Base-by-base conservation (phyloP, 2,113 vertebrate species). In the Danionella cerebrum region DNA sequence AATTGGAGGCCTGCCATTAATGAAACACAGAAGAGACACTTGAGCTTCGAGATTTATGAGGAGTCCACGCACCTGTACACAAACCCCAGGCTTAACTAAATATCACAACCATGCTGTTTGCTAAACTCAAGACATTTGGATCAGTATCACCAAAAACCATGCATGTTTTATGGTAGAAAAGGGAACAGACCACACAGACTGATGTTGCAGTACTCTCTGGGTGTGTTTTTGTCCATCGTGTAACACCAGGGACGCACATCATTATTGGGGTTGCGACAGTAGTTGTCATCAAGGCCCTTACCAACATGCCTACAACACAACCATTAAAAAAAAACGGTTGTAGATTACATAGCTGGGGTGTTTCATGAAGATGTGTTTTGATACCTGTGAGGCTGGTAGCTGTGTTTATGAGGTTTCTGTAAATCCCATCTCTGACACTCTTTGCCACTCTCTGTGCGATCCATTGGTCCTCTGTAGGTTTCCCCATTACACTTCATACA, bases 241-340 rank as follows among this genome's bases (percentile, higher is more conserved):
- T 90, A 96, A 83, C 96, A 98, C 96, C 96, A 98, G 0, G 95
- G 96, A 78, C 91, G 91, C 16, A 82, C 84, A 33, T 93, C 93
- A 75, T 93, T 92, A 85, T 97, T 91, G 1, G 95, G 95, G 81
- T 98, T 98, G 65, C 96, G 94, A 80, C 96, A 98, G 81, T 96
- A 97, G 91, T 98, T 98, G 90, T 98, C 95, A 84, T 91, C 91
- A 85, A 98, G 91, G 80, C 91, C 92, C 83, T 92, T 96, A 85
- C 93, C 89, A 12, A 89, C 90, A 78, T 95, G 94, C 88, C 96
- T 98, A 87, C n/a, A n/a, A n/a, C 69, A 51, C 45, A 55, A 14
- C 67, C 7, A 16, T n/a, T n/a, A 38, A 16, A 4, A 36, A 3
- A 47, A 21, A 31, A 44, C 4, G 11, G 25, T 5, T 38, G 18